Conservation (phyloP, 1,140 invertebrate species). For the Venturia canescens region DNA sequence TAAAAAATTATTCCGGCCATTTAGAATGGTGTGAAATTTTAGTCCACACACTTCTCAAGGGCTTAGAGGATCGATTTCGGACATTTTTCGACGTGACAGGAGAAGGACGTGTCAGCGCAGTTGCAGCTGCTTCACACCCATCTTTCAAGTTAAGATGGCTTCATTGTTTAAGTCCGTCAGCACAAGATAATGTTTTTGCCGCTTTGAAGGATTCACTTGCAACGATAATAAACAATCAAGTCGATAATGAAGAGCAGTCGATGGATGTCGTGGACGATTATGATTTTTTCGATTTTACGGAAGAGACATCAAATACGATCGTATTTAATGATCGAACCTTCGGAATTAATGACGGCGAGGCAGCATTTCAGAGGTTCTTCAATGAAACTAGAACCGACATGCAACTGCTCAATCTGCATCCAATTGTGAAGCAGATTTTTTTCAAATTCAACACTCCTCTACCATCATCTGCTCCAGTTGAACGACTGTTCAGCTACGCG, state of each 20-base stretch:
- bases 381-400: not conserved
- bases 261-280: not conserved
- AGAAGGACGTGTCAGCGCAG: slow-evolving; percentile 15
- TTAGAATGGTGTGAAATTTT: no score
- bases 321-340: no score
- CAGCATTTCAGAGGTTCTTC: no score
- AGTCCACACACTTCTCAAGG: not conserved
- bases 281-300: slow-evolving; percentile 21
- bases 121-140: slow-evolving; percentile 30
- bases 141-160: slow-evolving; percentile 29
- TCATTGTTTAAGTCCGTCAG: not conserved
- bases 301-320: not conserved
- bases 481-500: slow-evolving; percentile 51
- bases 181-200: not conserved
- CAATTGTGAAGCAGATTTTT: slow-evolving; percentile 47
- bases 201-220: slow-evolving; percentile 6
- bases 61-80: slow-evolving; percentile 21
- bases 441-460: slow-evolving; percentile 49
- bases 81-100: slow-evolving; percentile 16
- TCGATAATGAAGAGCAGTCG: not conserved
- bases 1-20: slow-evolving; percentile 25
- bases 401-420: slow-evolving; percentile 27
- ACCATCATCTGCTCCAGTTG: slow-evolving; percentile 52
- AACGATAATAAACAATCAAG: not conserved
- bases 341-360: no score